Evolutionary conservation across 2,797 vertebrate genomes (phyloP).

Genomic region (Fratercula arctica): DNA sequence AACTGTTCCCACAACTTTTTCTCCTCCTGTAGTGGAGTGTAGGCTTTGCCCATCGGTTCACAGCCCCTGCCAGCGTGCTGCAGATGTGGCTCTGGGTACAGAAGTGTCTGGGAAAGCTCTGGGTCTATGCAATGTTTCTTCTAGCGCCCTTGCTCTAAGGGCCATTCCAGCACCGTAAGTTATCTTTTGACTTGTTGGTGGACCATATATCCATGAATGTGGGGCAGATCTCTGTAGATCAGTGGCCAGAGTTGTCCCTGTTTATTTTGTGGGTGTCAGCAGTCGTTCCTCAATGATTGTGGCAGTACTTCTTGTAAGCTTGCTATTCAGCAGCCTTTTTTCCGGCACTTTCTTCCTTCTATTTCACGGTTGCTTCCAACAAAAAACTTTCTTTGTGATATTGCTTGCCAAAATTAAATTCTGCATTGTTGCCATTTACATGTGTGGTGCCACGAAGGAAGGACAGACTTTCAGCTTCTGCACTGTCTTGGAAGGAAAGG

Average conservation of each 20-base stretch:
- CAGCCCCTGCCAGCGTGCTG: background rate
- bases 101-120: background rate
- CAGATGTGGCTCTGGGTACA: background rate
- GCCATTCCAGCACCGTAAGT: fast-evolving
- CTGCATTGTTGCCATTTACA: background rate
- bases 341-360: background rate
- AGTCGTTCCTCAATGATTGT: background rate
- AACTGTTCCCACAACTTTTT: background rate
- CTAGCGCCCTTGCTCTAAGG: background rate
- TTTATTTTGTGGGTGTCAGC: background rate
- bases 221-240: background rate
- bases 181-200: background rate
- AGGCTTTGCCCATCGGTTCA: background rate
- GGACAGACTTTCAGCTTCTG: background rate
- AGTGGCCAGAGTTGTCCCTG: background rate
- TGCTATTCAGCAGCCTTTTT: background rate
- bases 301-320: background rate
- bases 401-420: background rate
- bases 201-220: background rate
- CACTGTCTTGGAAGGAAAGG: background rate
- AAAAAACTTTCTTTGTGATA: background rate
- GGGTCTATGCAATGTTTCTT: background rate
- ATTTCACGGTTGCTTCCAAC: background rate
- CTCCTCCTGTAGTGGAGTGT: background rate
- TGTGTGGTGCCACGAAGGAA: background rate